phyloP scores from a whole-genome alignment of 2,113 vertebrate species.

The Crotalus horridus region DNA sequence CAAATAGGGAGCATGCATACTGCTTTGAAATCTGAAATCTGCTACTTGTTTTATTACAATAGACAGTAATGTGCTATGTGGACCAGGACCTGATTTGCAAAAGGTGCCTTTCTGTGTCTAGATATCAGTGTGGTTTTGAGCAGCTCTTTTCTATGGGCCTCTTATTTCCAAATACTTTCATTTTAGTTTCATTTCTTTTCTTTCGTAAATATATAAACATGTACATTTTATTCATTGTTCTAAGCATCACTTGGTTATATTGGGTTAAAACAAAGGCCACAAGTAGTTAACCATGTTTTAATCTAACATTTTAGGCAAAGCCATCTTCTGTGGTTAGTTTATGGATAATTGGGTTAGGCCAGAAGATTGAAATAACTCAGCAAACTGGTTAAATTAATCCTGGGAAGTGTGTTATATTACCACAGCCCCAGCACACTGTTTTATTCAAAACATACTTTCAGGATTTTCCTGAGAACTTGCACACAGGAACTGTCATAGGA shows the following conservation, averaged over 20 bases:
- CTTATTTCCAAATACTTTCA: background rate
- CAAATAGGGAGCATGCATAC: background rate
- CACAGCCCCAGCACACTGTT: background rate
- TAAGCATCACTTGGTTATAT: background rate
- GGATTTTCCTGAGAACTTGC: background rate
- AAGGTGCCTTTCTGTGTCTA: background rate
- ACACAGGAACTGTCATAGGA: background rate
- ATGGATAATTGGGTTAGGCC: background rate
- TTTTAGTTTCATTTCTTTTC: background rate
- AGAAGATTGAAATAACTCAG: background rate
- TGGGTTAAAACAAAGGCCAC: background rate
- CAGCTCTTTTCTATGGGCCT: background rate
- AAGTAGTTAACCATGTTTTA: background rate
- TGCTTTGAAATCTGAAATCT: background rate
- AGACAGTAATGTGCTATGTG: background rate
- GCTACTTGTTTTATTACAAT: background rate
- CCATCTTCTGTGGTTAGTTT: background rate
- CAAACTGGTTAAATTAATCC: background rate
- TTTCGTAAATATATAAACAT: background rate
- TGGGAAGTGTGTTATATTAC: background rate
- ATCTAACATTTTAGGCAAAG: background rate
- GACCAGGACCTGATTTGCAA: background rate
- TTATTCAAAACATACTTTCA: background rate
- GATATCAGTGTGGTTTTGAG: background rate
- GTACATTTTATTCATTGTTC: background rate